phyloP scores from a whole-genome alignment of 1,140 invertebrate genomes.

The Tenebrio molitor region DNA sequence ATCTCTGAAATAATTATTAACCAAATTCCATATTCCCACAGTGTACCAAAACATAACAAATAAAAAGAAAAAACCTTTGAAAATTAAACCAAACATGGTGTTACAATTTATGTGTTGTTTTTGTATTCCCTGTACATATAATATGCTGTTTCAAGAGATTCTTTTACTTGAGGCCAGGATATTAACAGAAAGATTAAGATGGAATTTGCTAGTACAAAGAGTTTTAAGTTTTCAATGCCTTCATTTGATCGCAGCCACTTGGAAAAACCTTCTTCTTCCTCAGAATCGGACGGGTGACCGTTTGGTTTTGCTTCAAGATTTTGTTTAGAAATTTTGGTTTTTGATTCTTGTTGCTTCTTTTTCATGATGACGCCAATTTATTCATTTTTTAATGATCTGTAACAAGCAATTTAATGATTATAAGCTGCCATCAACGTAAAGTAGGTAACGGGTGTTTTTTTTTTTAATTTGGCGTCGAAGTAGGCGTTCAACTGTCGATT shows the following conservation, averaged over 20 bases:
- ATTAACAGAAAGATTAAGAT: constrained; percentile 71
- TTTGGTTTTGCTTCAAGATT: neutral
- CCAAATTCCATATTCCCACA: constrained; percentile 68
- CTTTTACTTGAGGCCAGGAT: constrained; percentile 70
- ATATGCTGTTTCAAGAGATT: constrained; percentile 64
- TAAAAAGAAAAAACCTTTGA: constrained; percentile 65
- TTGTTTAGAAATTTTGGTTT: constrained; percentile 4
- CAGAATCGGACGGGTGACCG: constrained; percentile 50
- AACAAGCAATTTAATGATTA: neutral
- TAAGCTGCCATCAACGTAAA: too few species aligned
- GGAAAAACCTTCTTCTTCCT: constrained; percentile 68
- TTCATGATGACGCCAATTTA: neutral
- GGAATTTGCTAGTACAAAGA: constrained; percentile 73
- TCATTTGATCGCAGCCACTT: constrained; percentile 71
- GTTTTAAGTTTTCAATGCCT: constrained; percentile 71
- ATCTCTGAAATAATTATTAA: constrained; percentile 70
- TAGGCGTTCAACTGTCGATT: too few species aligned
- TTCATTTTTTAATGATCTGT: neutral
- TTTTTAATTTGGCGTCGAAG: too few species aligned
- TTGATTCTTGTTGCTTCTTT: constrained; percentile 3
- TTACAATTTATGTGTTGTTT: constrained; percentile 18
- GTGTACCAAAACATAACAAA: constrained; percentile 70
- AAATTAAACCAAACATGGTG: constrained; percentile 47
- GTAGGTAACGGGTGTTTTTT: too few species aligned
- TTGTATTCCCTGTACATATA: constrained; percentile 65